Evolutionary conservation across 1,140 invertebrate genomes (phyloP).

Genomic region (Penaeus vannamei): DNA sequence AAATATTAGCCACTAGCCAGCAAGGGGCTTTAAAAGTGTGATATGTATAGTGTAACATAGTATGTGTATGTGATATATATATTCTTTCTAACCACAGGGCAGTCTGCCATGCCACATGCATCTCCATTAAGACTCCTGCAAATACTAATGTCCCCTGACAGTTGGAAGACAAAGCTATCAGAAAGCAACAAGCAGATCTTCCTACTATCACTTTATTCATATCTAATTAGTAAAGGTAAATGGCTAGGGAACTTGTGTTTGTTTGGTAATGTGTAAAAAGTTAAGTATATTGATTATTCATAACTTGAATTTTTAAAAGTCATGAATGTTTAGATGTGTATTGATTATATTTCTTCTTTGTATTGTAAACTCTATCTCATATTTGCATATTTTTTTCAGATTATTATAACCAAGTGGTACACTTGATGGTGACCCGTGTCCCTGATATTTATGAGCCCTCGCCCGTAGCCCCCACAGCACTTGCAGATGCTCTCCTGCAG

Average conservation of each 20-base stretch:
- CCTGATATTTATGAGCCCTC: constrained; percentile 57
- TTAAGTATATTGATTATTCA: background rate
- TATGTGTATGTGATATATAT: background rate
- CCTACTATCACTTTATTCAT: constrained; percentile 34
- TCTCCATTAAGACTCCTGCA: constrained; percentile 43
- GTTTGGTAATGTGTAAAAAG: background rate
- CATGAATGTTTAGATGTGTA: too few species aligned
- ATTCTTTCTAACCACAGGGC: background rate
- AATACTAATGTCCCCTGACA: constrained; percentile 47
- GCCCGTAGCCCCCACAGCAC: constrained; percentile 49
- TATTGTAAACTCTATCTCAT: background rate
- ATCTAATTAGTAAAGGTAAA: constrained; percentile 52
- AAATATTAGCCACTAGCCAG: too few species aligned
- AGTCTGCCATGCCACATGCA: constrained; percentile 34
- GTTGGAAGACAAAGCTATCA: constrained; percentile 43
- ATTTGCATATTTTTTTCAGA: constrained; percentile 42
- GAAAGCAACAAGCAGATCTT: constrained; percentile 39
- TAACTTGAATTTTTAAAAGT: too few species aligned
- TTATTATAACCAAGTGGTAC: constrained; percentile 59
- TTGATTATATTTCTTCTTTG: background rate
- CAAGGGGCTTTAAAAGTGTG: too few species aligned
- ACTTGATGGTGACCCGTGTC: constrained; percentile 52
- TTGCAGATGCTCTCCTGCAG: constrained; percentile 55
- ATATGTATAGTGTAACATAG: background rate
- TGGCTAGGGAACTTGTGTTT: background rate